Base-by-base conservation (phyloP, 1,140 invertebrate genomes). In the Nylanderia fulva region DNA sequence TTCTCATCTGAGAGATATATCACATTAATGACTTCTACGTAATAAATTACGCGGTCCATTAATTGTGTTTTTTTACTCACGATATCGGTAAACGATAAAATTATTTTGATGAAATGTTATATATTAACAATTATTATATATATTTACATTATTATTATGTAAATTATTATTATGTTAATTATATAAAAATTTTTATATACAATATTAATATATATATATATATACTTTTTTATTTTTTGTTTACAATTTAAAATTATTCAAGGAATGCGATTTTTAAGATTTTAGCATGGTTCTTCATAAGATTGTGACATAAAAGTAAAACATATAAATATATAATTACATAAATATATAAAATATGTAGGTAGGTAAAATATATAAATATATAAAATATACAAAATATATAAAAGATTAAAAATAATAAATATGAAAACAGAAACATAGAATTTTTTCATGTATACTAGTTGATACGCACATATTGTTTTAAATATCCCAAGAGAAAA, bases 1-100 rank as follows among this genome's bases (percentile, higher is more conserved):
- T 42, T 45, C 66, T 80, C 33, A 39, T 82, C 13, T 39, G 64
- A 58, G 45, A 48, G 13, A 5, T 15, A 45, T 52, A 80, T 80
- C 13, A 33, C 60, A 72, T 27, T 33, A 71, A 42, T 58, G 24
- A 29, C 13, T 56, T 58, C 27, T 24, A 71, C 18, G n/a, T n/a
- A n/a, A 18, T 80, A 80, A 63, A 69, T 71, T 13, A 18, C 5
- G 18, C n/a, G 27, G 54, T n/a, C 18, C 29, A 48, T 15, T 18
- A 48, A 48, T 48, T 18, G 63, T 11, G 6, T 24, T 80, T 24
- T 29, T 29, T 45, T 39, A 29, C 39, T 45, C 27, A 24, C 36
- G 11, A 36, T 68, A 60, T 15, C 6, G 9, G 48, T 9, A 36
- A 56, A 36, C 45, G 6, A 52, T 52, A 13, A n/a, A 18, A 42